Base-by-base conservation (phyloP, 2,797 vertebrate species). In the Salmo trutta region DNA sequence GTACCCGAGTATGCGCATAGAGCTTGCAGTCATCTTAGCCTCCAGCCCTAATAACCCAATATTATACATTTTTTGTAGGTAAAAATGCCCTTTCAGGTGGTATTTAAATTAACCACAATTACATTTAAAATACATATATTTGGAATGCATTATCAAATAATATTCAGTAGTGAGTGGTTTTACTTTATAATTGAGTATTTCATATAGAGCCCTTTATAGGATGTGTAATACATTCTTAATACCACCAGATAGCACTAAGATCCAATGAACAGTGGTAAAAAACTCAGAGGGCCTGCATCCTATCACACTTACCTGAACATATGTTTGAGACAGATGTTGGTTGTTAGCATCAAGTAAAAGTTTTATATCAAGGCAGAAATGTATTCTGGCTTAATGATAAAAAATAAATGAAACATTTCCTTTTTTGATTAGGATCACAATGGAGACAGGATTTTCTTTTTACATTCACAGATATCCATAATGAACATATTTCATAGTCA, bases 221-320 rank as follows among this genome's bases (percentile, higher is more conserved):
- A 59, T 59, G 6, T 65, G 21, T 27, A 65, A 15, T 14, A 27
- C 6, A 29, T 65, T 29, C 3, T 33, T 69, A 36, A 41, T 33
- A 81, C 88, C 92, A 91, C 88, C 84, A 93, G 92, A 88, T 90
- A 88, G 88, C 88, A 84, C 73, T 75, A 71, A 83, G 59, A 73
- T 54, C 64, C 75, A 73, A 71, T 71, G 67, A 62, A 75, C 33
- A 54, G n/a, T 24, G 21, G 15, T 8, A 72, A 24, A 27, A 52
- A 14, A 24, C 41, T 68, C 14, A 69, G 5, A 1, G 6, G 16
- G 19, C 3, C 17, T 67, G 64, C 19, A 27, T 33, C 5, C 33
- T n/a, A 27, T n/a, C 21, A 71, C 41, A 71, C 17, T 21, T 21
- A 24, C 19, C 64, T 14, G 62, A 27, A 65, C 62, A 65, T 27